Percentiles rank a stretch among this genome's conserved stretches.
Conservation (phyloP, 2,888 invertebrate species). For the Phragmatobia fuliginosa region DNA sequence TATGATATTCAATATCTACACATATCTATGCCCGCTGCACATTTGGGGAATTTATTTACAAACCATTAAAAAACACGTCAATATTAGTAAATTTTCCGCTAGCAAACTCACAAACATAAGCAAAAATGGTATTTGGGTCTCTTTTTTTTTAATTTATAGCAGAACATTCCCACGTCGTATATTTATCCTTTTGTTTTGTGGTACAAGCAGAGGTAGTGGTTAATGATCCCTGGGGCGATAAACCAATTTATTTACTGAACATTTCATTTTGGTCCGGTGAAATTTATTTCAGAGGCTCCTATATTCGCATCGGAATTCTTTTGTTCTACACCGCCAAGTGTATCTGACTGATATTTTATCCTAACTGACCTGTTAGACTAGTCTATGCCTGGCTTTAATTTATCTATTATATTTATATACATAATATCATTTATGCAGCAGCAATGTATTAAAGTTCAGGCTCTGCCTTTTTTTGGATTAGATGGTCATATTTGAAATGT, state of each 20-base stretch:
- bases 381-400: background rate
- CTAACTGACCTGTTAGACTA: background rate
- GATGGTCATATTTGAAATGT: too few species aligned
- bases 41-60: too few species aligned
- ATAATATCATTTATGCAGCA: too few species aligned
- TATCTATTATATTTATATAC: too few species aligned
- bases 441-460: too few species aligned
- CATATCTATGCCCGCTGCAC: too few species aligned
- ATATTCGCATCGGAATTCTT: background rate
- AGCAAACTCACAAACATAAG: background rate
- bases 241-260: slow-evolving; percentile 48
- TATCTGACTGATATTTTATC: background rate
- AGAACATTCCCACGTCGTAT: slow-evolving; percentile 11
- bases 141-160: slow-evolving; percentile 11
- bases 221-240: slow-evolving; percentile 46
- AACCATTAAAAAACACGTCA: too few species aligned
- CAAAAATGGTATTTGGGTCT: background rate
- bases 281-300: slow-evolving; percentile 25
- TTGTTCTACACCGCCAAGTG: background rate
- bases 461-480: too few species aligned
- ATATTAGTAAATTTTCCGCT: background rate
- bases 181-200: slow-evolving; percentile 22
- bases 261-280: slow-evolving; percentile 31
- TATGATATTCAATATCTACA: too few species aligned
- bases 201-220: slow-evolving; percentile 13